Evolutionary conservation across 2,113 vertebrate species (phyloP), one percentile per base, ranked within the genome.

Genomic region (Mormyrus lacerda): DNA sequence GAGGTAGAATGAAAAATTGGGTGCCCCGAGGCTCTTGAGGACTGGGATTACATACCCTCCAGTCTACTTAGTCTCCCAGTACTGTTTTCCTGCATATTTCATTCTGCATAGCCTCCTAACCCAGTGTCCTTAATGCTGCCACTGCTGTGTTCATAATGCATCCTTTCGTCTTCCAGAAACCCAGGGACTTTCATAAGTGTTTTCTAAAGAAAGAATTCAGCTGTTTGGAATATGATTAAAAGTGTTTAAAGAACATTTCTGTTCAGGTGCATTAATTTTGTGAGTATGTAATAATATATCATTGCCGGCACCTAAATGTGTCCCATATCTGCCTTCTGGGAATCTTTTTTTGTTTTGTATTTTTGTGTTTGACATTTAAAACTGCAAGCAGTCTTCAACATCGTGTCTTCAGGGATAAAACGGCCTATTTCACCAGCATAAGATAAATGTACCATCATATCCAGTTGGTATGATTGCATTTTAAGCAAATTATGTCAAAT

Each of bases 281-380:
- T 17, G 65, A 76, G 88, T 50, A 88, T 88, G 69, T 89, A 73
- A 53, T n/a, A 89, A 89, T 87, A 83, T 83, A 39, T 82, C 69
- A 83, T 55, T 89, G 79, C 35, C 11, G 50, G 69, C 73, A 89
- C 88, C 88, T 83, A 47, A 83, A 83, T 89, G 48, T 89, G 48
- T 89, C 73, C 48, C 53, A 31, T 27, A 83, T 82, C 48, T 83
- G 35, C 48, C 69, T 82, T 89, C 17, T 55, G 73, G 88, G 88
- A 35, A 83, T 51, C 13, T 50, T 88, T 39, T 35, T 47, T 83
- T 83, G 73, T 89, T 79, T 82, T 83, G 31, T 31, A 53, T 53
- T 50, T 53, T 89, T 83, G 47, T 48, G 44, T 89, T 82, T 89
- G 88, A 79, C 88, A 89, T 89, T 89, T 50, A 83, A 89, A 82